Evolutionary conservation across 92 coral and sea anemone genomes (phyloP).

Genomic region (Ricordea florida): DNA sequence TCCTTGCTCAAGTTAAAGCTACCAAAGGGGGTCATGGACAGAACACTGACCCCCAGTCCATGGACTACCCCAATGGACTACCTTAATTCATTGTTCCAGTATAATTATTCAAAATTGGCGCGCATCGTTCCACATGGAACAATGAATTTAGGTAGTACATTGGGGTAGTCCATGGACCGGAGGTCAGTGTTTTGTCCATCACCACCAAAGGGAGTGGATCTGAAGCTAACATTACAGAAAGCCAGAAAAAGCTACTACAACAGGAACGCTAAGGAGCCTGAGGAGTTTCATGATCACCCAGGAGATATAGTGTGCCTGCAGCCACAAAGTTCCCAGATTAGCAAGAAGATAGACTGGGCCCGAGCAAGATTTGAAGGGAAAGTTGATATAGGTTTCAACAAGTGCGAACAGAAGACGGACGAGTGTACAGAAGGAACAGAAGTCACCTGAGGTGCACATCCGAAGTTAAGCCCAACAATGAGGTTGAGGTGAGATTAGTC

Average conservation of each 20-base stretch:
- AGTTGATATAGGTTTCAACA: slow-evolving; percentile 26
- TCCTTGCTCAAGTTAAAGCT: too few relatives aligned
- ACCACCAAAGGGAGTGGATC: slow-evolving; percentile 28
- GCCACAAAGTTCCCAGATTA: slow-evolving; percentile 21
- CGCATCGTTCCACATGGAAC: too few relatives aligned
- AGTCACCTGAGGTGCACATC: background rate
- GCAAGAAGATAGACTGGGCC: slow-evolving; percentile 38
- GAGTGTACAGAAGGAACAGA: slow-evolving; percentile 17
- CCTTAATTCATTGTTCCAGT: too few relatives aligned
- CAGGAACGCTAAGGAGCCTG: slow-evolving; percentile 34
- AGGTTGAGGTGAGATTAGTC: background rate
- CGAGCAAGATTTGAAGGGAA: slow-evolving; percentile 35
- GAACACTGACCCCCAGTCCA: too few relatives aligned
- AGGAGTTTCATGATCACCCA: slow-evolving; percentile 26
- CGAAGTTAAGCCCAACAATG: background rate
- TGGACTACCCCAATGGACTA: too few relatives aligned
- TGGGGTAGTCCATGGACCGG: too few relatives aligned
- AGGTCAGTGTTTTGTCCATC: too few relatives aligned
- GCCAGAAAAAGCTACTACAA: slow-evolving; percentile 44
- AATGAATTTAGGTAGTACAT: too few relatives aligned
- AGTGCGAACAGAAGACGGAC: slow-evolving; percentile 41
- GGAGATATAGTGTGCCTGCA: slow-evolving; percentile 49
- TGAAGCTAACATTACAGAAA: slow-evolving; percentile 38
- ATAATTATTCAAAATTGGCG: too few relatives aligned
- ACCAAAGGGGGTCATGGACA: too few relatives aligned